Base-by-base conservation (phyloP, 2,888 invertebrate genomes). In the Andrena fulva region DNA sequence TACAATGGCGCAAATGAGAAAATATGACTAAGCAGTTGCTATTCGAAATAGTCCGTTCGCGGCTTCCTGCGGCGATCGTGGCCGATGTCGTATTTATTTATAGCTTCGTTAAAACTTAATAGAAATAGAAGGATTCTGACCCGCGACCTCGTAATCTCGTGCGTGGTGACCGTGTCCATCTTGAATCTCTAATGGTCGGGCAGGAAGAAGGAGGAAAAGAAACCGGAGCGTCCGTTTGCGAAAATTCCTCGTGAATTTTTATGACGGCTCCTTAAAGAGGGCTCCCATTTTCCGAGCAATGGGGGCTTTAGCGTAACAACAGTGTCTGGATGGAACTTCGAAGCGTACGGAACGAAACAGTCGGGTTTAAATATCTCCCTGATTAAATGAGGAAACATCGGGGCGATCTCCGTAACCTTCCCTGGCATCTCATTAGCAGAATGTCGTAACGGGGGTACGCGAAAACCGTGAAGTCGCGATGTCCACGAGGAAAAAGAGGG, bases 191-290 rank as follows among this genome's bases (percentile, higher is more conserved):
- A 60, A 80, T 60, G 52, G 7, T 54, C 24, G n/a, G 1, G 5
- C 8, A 10, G 50, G 52, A 29, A n/a, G 29, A 20, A 29, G 24
- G 12, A 16, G 10, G 29, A 0, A 16, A 8, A n/a, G 31, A 33
- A 35, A 7, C 20, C 7, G 12, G 27, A 3, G 50, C 12, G 24
- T 66, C 27, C 35, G 64, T 77, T 79, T 31, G 56, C 16, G 77
- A 70, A 56, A 78, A 71, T 54, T 59, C 20, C 80, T 78, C 71
- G 62, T 80, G 78, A 78, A 71, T 72, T 80, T 80, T 80, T 72
- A 77, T 54, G 52, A 35, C 12, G 33, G 4, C 10, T 27, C 35
- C 24, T 27, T 56, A 50, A 77, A 66, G 8, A 10, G 31, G 62
- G 29, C 29, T 68, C 54, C 24, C 48, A 24, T 63, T 42, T 2